These are phyloP conservation scores for Stictocephala bisonia DNA, from an alignment of 2,888 invertebrate species.

Conservation along the genomic window DNA sequence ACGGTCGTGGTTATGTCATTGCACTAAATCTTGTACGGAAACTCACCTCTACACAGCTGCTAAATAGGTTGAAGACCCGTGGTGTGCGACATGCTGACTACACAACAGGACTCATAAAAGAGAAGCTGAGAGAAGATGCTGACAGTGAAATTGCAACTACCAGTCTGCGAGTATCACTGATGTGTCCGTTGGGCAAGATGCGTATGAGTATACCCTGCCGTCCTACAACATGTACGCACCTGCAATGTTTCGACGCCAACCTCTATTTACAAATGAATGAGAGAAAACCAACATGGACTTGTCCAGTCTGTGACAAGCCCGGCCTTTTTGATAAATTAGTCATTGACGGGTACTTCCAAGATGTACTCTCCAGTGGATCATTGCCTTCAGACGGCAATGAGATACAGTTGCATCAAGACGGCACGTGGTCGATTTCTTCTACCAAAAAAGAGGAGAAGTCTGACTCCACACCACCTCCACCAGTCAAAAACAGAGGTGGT, in stretches of 20 bases:
- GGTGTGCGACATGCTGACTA: conserved; percentile 92
- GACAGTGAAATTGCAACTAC: conserved; percentile 98
- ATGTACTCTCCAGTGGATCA: conserved; percentile 78
- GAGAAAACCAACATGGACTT: conserved; percentile 97
- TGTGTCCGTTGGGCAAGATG: conserved; percentile 95
- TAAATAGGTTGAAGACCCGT: conserved; percentile 84
- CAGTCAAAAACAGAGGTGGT: no score
- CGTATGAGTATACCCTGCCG: conserved; percentile 90
- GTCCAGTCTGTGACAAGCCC: conserved; percentile 96
- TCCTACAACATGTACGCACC: conserved; percentile 91
- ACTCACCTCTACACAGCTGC: conserved; percentile 83
- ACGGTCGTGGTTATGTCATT: conserved; percentile 83
- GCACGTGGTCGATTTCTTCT: conserved; percentile 78
- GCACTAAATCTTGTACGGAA: conserved; percentile 90
- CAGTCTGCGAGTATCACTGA: conserved; percentile 89
- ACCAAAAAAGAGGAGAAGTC: conserved; percentile 33
- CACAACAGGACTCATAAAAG: conserved; percentile 90
- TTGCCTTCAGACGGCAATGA: conserved; percentile 79
- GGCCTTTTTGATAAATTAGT: conserved; percentile 91
- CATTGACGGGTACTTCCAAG: conserved; percentile 93
- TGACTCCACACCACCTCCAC: conserved; percentile 25
- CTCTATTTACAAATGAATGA: conserved; percentile 98
- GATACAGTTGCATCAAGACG: conserved; percentile 86
- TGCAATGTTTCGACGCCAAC: conserved; percentile 98
- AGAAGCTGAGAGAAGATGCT: conserved; percentile 90